Evolutionary conservation across 2,888 invertebrate genomes (phyloP).

Genomic region (Trichopoda pennipes): DNA sequence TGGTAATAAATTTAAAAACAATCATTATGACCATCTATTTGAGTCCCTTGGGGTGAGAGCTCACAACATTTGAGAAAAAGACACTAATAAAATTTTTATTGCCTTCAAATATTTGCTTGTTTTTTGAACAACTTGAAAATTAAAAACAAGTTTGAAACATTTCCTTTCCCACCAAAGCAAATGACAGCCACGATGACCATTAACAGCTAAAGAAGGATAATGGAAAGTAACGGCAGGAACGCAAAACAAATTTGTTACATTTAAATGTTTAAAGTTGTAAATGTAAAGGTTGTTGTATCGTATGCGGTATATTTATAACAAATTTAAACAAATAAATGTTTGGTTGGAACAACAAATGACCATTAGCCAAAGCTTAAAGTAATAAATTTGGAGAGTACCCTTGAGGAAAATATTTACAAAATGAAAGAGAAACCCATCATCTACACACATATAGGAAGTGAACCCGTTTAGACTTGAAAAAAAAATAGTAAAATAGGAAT

Average conservation of each 20-base stretch:
- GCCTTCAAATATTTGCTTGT: neutral
- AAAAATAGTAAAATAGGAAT: constrained; percentile 6
- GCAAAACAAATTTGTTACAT: constrained; percentile 49
- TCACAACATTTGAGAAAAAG: neutral
- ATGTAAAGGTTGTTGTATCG: constrained; percentile 6
- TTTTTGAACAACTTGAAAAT: constrained; percentile 24
- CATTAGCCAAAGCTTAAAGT: constrained; percentile 71
- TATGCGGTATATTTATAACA: constrained; percentile 51
- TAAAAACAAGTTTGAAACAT: constrained; percentile 55
- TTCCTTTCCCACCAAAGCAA: constrained; percentile 37
- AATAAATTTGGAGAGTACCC: constrained; percentile 79
- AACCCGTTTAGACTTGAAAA: neutral
- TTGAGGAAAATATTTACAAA: constrained; percentile 76
- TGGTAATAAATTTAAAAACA: too few relatives aligned
- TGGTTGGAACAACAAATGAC: constrained; percentile 67
- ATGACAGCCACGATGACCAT: constrained; percentile 42
- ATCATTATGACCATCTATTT: too few relatives aligned
- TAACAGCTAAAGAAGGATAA: constrained; percentile 43
- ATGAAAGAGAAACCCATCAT: constrained; percentile 1
- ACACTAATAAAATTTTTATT: constrained; percentile 49
- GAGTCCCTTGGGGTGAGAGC: neutral
- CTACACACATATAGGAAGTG: constrained; percentile 11
- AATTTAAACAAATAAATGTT: constrained; percentile 60
- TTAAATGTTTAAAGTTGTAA: constrained; percentile 23
- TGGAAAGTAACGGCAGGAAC: constrained; percentile 18